Base-by-base conservation (phyloP, 2,113 vertebrate genomes). In the Synchiropus splendidus region DNA sequence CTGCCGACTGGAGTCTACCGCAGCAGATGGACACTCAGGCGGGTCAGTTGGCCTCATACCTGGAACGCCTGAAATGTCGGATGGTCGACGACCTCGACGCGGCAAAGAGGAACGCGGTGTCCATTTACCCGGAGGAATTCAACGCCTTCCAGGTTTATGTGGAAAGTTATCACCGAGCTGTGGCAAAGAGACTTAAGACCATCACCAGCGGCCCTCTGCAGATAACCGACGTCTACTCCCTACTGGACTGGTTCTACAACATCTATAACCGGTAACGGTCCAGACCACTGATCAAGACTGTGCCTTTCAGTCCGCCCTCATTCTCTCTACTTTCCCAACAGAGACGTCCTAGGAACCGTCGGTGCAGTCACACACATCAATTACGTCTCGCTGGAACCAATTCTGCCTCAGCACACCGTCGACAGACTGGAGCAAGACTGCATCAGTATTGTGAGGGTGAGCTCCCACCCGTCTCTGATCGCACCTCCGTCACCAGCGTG, bases 161-260 rank as follows among this genome's bases (percentile, higher is more conserved):
- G 43, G 85, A 87, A 6, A 89, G 89, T 47, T 96, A 92, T 70
- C 92, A 93, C 57, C 62, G 54, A 15, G 89, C 83, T 0, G 78
- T 92, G 40, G 86, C 86, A 0, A 85, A 83, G 35, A 87, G 89
- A 45, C 70, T 92, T 16, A 72, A 54, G 0, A 65, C 51, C 4
- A 67, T 88, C 1, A 86, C 86, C 0, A 72, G 72, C 27, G 75
- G 81, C 0, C 80, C 80, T 0, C 72, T 94, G 17, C 77, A 79
- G 16, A 85, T 91, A 46, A 69, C 87, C 0, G 87, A 96, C 1
- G 87, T 90, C 42, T 92, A 92, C 66, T 86, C 87, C 6, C 73
- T 94, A 34, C 75, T 96, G 12, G 88, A 93, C 44, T 96, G 91
- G 90, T 87, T 89, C 78, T 85, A 89, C 75, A 90, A 91, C 43